Base-by-base conservation (phyloP, 2,113 vertebrate genomes). In the Antennarius striatus region DNA sequence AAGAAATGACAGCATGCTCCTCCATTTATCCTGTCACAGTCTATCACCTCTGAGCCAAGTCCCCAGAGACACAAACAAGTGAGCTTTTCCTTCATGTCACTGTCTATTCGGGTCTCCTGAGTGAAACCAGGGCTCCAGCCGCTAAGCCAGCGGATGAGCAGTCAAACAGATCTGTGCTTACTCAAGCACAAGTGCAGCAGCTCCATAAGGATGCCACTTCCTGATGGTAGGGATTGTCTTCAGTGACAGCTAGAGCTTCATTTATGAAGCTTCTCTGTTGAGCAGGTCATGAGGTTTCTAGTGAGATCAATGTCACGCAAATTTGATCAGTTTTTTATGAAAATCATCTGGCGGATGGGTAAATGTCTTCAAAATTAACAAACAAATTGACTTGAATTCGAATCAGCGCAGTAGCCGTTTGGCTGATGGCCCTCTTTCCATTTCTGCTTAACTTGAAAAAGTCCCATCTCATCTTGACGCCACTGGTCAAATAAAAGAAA, bases 351-450 rank as follows among this genome's bases (percentile, higher is more conserved):
- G 56, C 4, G 8, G 65, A 70, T 29, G 47, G 62, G 53, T 52
- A 36, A 69, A 59, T 56, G 10, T 68, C 57, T 57, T 63, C 40
- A 55, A 58, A 22, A 70, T 64, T 16, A 63, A 60, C 70, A 67
- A 73, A 61, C 39, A 53, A 68, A 62, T 67, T 14, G 29, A 66
- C 60, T 53, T 48, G 60, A 75, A 58, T 36, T 30, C 75, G 57
- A 51, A 69, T 55, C 56, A 42, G 15, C 6, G 16, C 60, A 52
- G 62, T 16, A 52, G 48, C 57, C 2, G 6, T 45, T 52, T 89
- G 87, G 87, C 86, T 13, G 0, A 43, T 4, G 55, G 75, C 84
- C 82, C 52, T 66, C 81, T 89, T 90, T 90, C 89, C 89, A 89
- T 83, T 72, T 79, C 82, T 87, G 87, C 55, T 78, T 71, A 46